Evolutionary conservation across 2,113 vertebrate genomes (phyloP), one percentile per base, ranked within the genome.

Genomic region (Apistogramma diplotaenia): DNA sequence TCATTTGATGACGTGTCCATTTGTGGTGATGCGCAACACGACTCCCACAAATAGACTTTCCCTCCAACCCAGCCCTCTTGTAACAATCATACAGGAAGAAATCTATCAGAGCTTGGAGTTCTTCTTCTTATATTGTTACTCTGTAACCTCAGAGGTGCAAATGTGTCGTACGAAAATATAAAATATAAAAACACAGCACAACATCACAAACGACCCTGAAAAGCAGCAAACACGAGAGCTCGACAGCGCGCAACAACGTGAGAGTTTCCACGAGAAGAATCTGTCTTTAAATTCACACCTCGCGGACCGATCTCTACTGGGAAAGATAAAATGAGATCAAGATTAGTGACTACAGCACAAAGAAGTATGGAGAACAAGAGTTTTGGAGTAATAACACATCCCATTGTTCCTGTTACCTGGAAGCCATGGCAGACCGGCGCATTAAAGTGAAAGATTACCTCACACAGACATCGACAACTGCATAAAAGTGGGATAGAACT

Each of bases 381-480:
- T 79, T 85, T 60, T 25, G 31, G 71, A 75, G 60, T n/a, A 43
- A 81, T 81, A 76, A 88, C 65, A 55, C 7, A 25, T 60, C 85
- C 76, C 58, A 57, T 16, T 53, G 70, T 60, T 89, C 59, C 79
- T 57, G 55, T 83, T 87, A 81, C 51, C 85, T 78, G 76, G 57
- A 85, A 67, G 75, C 71, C 60, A 67, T 3, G 70, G 58, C 83
- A 82, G 81, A 71, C 62, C 40, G 12, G 31, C 71, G 76, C 86
- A 81, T 87, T 87, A 89, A 87, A 90, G 77, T 59, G 79, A 89
- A 82, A 62, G 76, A 81, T 55, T 78, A 82, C 71, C 79, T 53
- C 81, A 61, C 29, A 27, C 33, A 79, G 25, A 61, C 71, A 85
- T 75, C 8, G 71, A 82, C 58, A 23, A 12, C 65, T 27, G 23